Evolutionary conservation across 2,113 vertebrate species (phyloP).

Genomic region (Macheiramphus alcinus): DNA sequence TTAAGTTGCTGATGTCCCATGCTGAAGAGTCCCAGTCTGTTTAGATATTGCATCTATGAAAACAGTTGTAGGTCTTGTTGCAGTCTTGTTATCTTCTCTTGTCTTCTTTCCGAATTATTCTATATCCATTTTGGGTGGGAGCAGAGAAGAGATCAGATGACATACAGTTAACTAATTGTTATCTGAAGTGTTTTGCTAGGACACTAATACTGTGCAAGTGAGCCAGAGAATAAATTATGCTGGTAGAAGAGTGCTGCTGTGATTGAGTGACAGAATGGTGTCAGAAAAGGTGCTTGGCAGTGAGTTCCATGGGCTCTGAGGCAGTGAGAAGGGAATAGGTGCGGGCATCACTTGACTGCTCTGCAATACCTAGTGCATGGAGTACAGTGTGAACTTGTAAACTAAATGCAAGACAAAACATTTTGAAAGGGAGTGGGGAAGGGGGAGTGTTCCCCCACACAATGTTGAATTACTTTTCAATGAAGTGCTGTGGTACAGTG

Average conservation of each 20-base stretch:
- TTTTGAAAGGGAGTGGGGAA: not conserved
- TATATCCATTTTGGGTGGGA: not conserved
- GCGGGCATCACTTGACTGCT: not conserved
- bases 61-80: not conserved
- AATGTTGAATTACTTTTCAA: not conserved
- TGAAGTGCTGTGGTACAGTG: fast-evolving
- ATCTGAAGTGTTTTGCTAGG: not conserved
- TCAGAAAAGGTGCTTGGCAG: not conserved
- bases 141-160: not conserved
- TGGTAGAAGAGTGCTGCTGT: not conserved
- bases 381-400: not conserved
- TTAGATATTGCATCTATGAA: not conserved
- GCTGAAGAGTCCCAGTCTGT: not conserved
- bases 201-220: not conserved
- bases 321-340: not conserved
- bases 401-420: not conserved
- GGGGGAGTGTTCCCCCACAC: not conserved
- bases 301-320: not conserved
- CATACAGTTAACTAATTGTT: not conserved
- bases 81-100: not conserved
- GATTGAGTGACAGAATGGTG: not conserved
- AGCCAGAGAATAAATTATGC: not conserved
- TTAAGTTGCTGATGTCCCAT: not conserved
- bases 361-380: not conserved
- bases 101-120: not conserved